Evolutionary conservation across 2,113 vertebrate genomes (phyloP).

Genomic region (Turnix velox): DNA sequence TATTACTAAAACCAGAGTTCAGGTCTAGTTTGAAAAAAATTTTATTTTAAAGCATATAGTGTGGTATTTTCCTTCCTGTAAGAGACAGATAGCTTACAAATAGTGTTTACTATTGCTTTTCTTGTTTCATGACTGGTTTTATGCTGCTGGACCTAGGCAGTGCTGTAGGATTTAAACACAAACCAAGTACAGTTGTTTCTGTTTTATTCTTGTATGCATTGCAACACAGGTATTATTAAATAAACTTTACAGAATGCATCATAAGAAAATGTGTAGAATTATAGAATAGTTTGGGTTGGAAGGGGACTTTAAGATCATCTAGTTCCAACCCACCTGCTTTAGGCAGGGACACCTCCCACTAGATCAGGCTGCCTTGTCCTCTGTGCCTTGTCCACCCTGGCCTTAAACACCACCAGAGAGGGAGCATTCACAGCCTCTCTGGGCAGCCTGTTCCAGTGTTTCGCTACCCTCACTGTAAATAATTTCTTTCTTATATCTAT

Average conservation of each 20-base stretch:
- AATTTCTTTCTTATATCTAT: too few species aligned
- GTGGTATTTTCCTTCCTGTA: background rate
- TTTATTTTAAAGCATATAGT: background rate
- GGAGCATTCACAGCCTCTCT: too few species aligned
- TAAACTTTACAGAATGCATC: background rate
- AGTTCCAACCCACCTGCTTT: too few species aligned
- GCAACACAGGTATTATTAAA: background rate
- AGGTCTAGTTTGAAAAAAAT: background rate
- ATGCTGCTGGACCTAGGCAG: background rate
- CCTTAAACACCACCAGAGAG: too few species aligned
- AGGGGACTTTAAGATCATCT: too few species aligned
- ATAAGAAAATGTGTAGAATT: background rate
- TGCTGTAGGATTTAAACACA: background rate
- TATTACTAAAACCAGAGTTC: background rate
- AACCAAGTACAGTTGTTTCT: background rate
- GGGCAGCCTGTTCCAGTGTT: too few species aligned
- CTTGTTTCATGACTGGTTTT: background rate
- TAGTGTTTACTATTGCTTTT: background rate
- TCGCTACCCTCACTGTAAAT: too few species aligned
- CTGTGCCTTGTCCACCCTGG: too few species aligned
- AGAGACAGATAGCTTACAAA: background rate
- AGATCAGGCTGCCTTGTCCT: too few species aligned
- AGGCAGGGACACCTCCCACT: too few species aligned
- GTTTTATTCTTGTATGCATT: background rate
- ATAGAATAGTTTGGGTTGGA: too few species aligned